phyloP scores from a whole-genome alignment of 2,888 invertebrate species.

The Zonitis immaculata region DNA sequence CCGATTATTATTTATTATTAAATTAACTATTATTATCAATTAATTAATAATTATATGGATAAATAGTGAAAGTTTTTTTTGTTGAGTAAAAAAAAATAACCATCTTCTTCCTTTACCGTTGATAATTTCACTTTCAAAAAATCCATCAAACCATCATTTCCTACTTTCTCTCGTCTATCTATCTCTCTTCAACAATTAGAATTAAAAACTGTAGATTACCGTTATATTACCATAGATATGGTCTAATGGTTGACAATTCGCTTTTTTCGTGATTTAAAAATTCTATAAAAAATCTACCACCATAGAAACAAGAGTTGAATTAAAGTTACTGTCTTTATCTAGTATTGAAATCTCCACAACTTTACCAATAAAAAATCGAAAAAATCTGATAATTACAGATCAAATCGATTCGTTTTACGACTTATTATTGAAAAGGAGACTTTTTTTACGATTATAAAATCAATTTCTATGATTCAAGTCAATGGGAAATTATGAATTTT shows the following conservation, averaged over 20 bases:
- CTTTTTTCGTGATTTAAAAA: too few species aligned
- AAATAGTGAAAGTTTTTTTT: slow-evolving; percentile 26
- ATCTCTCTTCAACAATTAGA: slow-evolving; percentile 14
- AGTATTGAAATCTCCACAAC: slow-evolving; percentile 14
- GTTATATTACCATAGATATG: slow-evolving; percentile 11
- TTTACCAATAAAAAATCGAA: too few species aligned
- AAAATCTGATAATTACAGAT: too few species aligned
- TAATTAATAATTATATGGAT: not conserved
- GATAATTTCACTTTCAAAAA: slow-evolving; percentile 42
- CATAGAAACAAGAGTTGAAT: slow-evolving; percentile 5
- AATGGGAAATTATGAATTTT: too few species aligned
- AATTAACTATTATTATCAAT: not conserved
- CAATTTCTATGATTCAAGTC: too few species aligned
- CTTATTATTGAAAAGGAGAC: too few species aligned
- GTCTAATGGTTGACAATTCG: slow-evolving; percentile 10
- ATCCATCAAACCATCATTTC: slow-evolving; percentile 30
- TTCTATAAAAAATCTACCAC: too few species aligned
- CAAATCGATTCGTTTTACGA: too few species aligned
- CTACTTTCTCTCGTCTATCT: slow-evolving; percentile 36
- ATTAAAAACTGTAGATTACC: not conserved
- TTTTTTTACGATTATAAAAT: too few species aligned
- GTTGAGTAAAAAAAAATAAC: slow-evolving; percentile 3
- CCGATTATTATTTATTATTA: too few species aligned
- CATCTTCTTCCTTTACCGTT: slow-evolving; percentile 1
- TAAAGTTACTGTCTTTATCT: slow-evolving; percentile 7